Conservation (phyloP, 2,888 invertebrate species). For the Mimachlamys varia region DNA sequence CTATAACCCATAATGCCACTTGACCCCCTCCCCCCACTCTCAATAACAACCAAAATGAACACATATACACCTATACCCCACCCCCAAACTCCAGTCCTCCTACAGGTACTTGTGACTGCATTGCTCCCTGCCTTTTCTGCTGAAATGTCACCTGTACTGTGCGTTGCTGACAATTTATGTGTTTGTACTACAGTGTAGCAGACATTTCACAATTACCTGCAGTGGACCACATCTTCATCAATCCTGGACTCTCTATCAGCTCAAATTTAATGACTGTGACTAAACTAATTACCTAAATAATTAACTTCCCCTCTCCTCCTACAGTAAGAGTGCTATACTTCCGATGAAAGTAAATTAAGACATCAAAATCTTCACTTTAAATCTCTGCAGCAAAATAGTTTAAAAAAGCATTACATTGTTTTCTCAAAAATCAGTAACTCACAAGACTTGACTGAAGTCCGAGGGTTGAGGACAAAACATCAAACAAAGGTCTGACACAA, state of each 20-base stretch:
- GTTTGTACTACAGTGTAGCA: background rate
- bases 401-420: background rate
- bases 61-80: background rate
- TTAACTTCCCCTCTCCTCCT: background rate
- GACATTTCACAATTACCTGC: background rate
- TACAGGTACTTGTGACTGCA: too few species aligned
- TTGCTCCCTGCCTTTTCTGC: background rate
- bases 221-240: background rate
- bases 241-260: background rate
- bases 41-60: too few species aligned
- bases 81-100: background rate
- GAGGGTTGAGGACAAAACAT: background rate
- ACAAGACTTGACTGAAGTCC: background rate
- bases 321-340: background rate
- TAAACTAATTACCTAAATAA: conserved; percentile 3
- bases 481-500: too few species aligned
- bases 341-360: background rate
- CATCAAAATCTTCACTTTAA: background rate
- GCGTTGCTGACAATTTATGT: background rate
- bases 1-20: background rate
- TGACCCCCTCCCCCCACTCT: too few species aligned
- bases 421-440: background rate
- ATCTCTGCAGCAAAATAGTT: background rate
- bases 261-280: background rate
- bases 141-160: background rate